These are phyloP conservation scores for Microtus pennsylvanicus DNA, from an alignment of 2,113 vertebrate genomes.

Conservation along the genomic window DNA sequence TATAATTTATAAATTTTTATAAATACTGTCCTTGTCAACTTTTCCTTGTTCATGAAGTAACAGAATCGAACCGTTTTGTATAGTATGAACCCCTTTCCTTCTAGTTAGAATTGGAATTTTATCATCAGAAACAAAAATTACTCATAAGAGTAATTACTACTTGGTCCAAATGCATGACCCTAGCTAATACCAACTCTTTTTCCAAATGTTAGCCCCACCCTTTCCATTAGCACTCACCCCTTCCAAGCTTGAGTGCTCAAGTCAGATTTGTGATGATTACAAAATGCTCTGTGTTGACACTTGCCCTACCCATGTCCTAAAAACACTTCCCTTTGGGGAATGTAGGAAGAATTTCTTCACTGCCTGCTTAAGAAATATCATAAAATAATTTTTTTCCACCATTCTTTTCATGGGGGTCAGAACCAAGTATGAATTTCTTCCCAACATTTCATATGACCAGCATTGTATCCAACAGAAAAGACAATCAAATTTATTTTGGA, in stretches of 20 bases:
- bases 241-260: background rate
- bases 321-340: conserved; percentile 33
- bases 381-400: background rate
- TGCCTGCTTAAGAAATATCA: conserved; percentile 13
- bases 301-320: conserved; percentile 28
- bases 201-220: background rate
- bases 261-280: conserved; percentile 17
- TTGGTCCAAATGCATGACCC: conserved; percentile 12
- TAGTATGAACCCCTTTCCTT: background rate
- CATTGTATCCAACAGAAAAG: background rate
- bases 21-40: background rate
- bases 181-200: conserved; percentile 39
- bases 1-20: background rate
- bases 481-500: background rate
- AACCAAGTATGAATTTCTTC: conserved; percentile 7
- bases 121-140: conserved; percentile 49
- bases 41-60: background rate
- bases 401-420: conserved; percentile 7
- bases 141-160: conserved; percentile 39
- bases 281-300: conserved; percentile 36
- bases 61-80: background rate
- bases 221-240: background rate
- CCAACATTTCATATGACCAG: background rate
- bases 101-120: conserved; percentile 50
- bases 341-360: background rate